Evolutionary conservation across 1,140 invertebrate genomes (phyloP).

Genomic region (Solenopsis fugax): DNA sequence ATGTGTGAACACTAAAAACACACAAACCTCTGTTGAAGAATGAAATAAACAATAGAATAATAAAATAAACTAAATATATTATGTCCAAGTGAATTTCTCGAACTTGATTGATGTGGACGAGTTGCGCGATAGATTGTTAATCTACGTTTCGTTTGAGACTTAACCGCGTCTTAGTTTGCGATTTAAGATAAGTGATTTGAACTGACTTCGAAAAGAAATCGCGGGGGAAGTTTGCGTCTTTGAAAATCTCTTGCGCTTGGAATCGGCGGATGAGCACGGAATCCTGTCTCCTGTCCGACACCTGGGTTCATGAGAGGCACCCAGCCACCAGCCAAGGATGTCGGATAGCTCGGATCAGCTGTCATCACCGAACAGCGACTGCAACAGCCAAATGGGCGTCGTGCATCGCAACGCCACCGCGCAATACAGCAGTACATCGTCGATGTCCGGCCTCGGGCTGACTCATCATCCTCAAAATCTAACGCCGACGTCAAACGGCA

Average conservation of each 20-base stretch:
- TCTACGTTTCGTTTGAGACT: background rate
- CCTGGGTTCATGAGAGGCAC: constrained; percentile 22
- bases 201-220: background rate
- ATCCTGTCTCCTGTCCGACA: constrained; percentile 19
- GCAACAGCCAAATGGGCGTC: constrained; percentile 81
- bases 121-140: background rate
- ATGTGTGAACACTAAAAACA: background rate
- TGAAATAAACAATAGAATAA: background rate
- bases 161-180: background rate
- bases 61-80: background rate
- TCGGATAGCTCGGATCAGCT: constrained; percentile 82
- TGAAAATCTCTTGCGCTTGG: background rate
- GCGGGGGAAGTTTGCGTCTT: background rate
- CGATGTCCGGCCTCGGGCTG: constrained; percentile 73
- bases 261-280: constrained; percentile 28
- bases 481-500: constrained; percentile 73
- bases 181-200: background rate
- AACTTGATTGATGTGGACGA: background rate
- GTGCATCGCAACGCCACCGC: constrained; percentile 71
- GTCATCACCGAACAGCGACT: constrained; percentile 83
- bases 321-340: constrained; percentile 75
- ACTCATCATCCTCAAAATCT: constrained; percentile 75
- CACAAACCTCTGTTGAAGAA: background rate
- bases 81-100: background rate
- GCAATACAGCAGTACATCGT: constrained; percentile 54